Evolutionary conservation across 1,140 invertebrate species (phyloP), one percentile per base, ranked within the genome.

Genomic region (Popillia japonica): DNA sequence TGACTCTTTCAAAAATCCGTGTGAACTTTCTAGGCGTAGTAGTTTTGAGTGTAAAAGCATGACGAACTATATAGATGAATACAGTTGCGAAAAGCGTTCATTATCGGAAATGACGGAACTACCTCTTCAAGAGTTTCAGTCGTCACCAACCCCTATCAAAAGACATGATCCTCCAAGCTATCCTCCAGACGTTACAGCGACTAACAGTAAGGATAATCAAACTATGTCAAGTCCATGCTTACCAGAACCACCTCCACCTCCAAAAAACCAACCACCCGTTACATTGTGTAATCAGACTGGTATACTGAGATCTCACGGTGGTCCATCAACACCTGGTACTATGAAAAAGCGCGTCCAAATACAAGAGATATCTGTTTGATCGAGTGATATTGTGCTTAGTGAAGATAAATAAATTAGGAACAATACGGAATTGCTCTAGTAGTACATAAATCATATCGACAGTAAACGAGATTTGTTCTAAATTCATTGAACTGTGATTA

Each of bases 311-410:
- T 89, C 92, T 79, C 88, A 90, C 0, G 84, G 84, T 11, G 83
- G 86, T 17, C 86, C 85, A 9, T 85, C 86, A 2, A 90, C 90
- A 2, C 90, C 91, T 0, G 92, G 92, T 48, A 91, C 92, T 73
- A 91, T 93, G 87, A 95, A 95, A 86, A 95, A 95, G 87, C 90
- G 94, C 82, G 94, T 95, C 79, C 94, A 95, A 87, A 95, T 95
- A 86, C 94, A 95, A 87, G 94, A 95, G 86, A 95, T 95, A 88
- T 95, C 94, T 61, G 94, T 95, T 86, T 95, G 91, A 93, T 85
- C 41, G 17, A 41, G 72, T 74, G 72, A 68, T 14, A 68, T 22
- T 68, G 61, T 68, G 61, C 44, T 68, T 68, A 68, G 61, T 68
- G 61, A 68, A 23, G 8, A 10, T 68, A 68, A 68, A 4, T 68